Evolutionary conservation across 37 sponge, comb jelly and placozoan species (phyloP), one percentile per base, ranked within the genome.

Genomic region (Crambe crambe): DNA sequence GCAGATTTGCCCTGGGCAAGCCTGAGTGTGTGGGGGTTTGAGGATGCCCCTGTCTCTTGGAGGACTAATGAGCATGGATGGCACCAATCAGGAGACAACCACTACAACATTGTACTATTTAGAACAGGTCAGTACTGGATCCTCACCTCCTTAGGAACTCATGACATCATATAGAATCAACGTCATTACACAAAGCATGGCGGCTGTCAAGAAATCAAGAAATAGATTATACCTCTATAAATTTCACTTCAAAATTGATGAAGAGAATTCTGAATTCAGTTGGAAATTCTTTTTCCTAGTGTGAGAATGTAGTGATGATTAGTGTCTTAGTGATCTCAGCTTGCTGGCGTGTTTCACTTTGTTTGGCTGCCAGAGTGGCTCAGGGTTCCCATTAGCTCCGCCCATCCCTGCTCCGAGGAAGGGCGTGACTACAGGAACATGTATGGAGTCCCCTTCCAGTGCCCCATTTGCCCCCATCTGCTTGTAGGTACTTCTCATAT

Each of bases 11-110:
- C 78, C 20, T 85, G 90, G 90, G 38, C 44, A 32, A 80, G 78
- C 25, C 61, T 93, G 23, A 68, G 26, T 66, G 83, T 89, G 2
- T 93, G 93, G 93, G 93, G 93, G 12, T 89, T 93, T 71, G 83
- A 86, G 22, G 93, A 93, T 42, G 43, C 80, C 23, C 93, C 93
- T 18, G 51, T 89, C 21, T 74, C 85, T 25, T 84, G 86, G 87
- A 69, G 76, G 27, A 67, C 25, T 36, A 37, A 42, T 43, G 91
- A 93, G 70, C 93, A 93, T 41, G 72, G 82, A 4, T 93, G 75
- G 35, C 72, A 37, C 42, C 22, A 62, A 70, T 77, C 70, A 15
- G 93, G 92, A 58, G 93, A 93, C 73, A 93, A 93, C 58, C 76
- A 90, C 26, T 86, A 86, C 54, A 75, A 56, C 0, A 41, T 85